A percentile compares a stretch with the other conserved stretches of the same genome.
These are phyloP conservation scores for Fissipunctia ypsillon DNA, from an alignment of 2,888 invertebrate genomes.

Conservation along the genomic window DNA sequence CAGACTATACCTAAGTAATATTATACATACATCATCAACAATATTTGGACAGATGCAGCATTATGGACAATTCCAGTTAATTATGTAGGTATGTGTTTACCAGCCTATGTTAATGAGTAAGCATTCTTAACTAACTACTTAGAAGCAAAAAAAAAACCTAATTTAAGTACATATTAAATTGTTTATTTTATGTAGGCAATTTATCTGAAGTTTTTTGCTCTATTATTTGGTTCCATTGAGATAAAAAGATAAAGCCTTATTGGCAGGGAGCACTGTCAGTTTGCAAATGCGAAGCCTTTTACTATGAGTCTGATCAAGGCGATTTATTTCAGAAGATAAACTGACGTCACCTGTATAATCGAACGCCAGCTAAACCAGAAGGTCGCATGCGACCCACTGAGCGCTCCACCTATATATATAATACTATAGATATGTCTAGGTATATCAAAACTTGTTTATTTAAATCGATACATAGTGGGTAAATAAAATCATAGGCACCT, in stretches of 20 bases:
- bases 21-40: background rate
- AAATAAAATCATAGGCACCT: slow-evolving; percentile 19
- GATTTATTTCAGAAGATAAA: slow-evolving; percentile 78
- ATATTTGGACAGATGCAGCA: slow-evolving; percentile 12
- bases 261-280: slow-evolving; percentile 10
- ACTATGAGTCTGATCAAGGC: slow-evolving; percentile 79
- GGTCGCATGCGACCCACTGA: slow-evolving; percentile 78
- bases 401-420: slow-evolving; percentile 27
- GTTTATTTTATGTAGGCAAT: slow-evolving; percentile 30
- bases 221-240: slow-evolving; percentile 38
- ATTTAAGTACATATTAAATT: slow-evolving; percentile 53
- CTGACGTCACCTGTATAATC: slow-evolving; percentile 80
- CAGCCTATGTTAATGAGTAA: slow-evolving; percentile 13
- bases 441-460: slow-evolving; percentile 3
- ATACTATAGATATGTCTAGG: background rate
- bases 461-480: slow-evolving; percentile 30
- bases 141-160: slow-evolving; percentile 29
- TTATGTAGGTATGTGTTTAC: slow-evolving; percentile 2
- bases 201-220: slow-evolving; percentile 37
- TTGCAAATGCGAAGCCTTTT: slow-evolving; percentile 54
- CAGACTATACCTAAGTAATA: background rate
- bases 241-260: slow-evolving; percentile 42
- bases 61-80: background rate
- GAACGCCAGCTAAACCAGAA: slow-evolving; percentile 79
- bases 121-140: slow-evolving; percentile 14